Evolutionary conservation across 1,140 invertebrate genomes (phyloP), one percentile per base, ranked within the genome.

Genomic region (Diorhabda elongata): DNA sequence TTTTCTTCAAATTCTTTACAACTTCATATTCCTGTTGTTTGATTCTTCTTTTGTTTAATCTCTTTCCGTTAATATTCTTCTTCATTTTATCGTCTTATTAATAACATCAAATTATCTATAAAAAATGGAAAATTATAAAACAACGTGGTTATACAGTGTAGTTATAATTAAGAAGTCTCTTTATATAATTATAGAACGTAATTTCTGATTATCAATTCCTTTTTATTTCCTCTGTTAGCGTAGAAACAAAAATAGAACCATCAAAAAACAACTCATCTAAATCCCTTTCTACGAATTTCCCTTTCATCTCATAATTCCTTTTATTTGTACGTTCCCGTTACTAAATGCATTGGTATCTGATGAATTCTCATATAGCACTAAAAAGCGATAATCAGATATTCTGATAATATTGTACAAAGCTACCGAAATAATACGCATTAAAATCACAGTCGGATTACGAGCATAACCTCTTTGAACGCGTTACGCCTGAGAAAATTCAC

Each of bases 351-450:
- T 47, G 65, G 58, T 60, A 67, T 67, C 65, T 67, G 65, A 67
- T 60, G 65, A 67, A 67, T 67, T 67, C 57, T 60, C 58, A 67
- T 67, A 60, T 58, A 58, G 65, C 65, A 67, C 65, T 67, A 67
- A 67, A 67, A 67, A 59, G 65, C 58, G 65, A 74, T 77, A 77
- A 77, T 77, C 76, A 77, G 75, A 77, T 77, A 77, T 76, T 73
- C 71, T 70, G 69, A 74, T 75, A 73, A 73, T 60, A 67, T 67
- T 60, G 67, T 70, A 74, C 73, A 78, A 74, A 77, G 77, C 73
- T 69, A 72, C 76, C 72, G 76, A 77, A 79, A 79, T 79, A 78
- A 79, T 79, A 65, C 75, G 77, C 74, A 78, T 78, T 78, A 79
- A 77, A 79, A 79, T 79, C 78, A 77, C 74, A 76, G 76, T 71